Evolutionary conservation across 2,888 invertebrate species (phyloP).

Genomic region (Dicyrtoma fusca): DNA sequence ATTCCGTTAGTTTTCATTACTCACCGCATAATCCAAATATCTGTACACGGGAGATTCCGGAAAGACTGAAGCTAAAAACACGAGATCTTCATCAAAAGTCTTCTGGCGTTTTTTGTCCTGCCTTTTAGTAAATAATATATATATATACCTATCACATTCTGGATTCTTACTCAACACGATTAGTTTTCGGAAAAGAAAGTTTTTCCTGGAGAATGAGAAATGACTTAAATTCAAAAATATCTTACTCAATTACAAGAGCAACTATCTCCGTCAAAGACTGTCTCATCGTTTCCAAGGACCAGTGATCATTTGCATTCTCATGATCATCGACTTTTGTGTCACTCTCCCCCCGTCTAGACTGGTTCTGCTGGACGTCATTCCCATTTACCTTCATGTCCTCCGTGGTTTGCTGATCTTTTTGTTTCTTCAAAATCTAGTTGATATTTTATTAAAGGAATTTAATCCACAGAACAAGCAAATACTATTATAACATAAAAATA

Average conservation of each 20-base stretch:
- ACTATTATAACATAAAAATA: too few relatives aligned
- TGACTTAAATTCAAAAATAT: not conserved
- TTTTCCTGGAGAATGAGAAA: too few relatives aligned
- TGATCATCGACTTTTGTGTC: too few relatives aligned
- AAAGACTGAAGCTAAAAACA: constrained; percentile 10
- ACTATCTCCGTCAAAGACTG: constrained; percentile 20
- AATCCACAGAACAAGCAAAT: too few relatives aligned
- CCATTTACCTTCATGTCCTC: too few relatives aligned
- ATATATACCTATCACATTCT: too few relatives aligned
- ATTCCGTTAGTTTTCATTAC: not conserved
- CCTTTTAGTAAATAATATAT: not conserved
- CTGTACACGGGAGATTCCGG: constrained; percentile 12
- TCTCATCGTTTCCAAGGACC: not conserved
- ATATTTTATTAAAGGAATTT: too few relatives aligned
- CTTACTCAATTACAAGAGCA: constrained; percentile 10
- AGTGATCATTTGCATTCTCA: not conserved
- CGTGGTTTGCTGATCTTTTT: too few relatives aligned
- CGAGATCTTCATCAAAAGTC: not conserved
- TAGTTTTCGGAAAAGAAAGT: too few relatives aligned
- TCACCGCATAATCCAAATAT: constrained; percentile 19
- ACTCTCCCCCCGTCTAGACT: not conserved
- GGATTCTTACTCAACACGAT: too few relatives aligned
- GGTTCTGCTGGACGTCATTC: too few relatives aligned
- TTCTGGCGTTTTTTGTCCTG: constrained; percentile 19
- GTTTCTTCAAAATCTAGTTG: too few relatives aligned